These are phyloP conservation scores for Trachymyrmex cornetzi DNA, from an alignment of 1,140 invertebrate genomes.

Conservation along the genomic window DNA sequence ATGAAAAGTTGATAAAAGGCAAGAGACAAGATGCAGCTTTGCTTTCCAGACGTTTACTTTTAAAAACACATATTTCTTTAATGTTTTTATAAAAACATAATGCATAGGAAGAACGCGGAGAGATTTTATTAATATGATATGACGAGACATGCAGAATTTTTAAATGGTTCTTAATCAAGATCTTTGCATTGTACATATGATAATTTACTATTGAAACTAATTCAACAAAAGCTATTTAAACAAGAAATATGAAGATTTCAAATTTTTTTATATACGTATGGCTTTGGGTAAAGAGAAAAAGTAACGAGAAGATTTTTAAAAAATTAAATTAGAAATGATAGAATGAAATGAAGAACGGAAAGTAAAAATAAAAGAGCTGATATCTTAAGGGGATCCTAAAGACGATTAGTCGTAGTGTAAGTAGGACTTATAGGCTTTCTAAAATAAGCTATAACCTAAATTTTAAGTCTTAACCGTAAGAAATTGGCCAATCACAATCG, in stretches of 20 bases:
- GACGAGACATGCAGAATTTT: neutral
- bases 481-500: too few relatives aligned
- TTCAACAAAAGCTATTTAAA: neutral
- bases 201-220: neutral
- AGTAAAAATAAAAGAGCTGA: neutral
- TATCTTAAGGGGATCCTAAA: too few relatives aligned
- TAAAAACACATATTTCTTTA: conserved; percentile 6
- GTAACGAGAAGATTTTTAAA: neutral
- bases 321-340: neutral
- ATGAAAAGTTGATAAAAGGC: conserved; percentile 33
- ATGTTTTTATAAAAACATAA: conserved; percentile 15
- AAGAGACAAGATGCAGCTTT: neutral
- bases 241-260: neutral
- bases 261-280: neutral
- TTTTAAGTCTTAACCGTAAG: too few relatives aligned
- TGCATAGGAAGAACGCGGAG: too few relatives aligned
- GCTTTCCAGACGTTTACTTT: conserved; percentile 21
- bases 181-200: neutral
- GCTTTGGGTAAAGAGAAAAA: neutral
- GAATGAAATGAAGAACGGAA: neutral
- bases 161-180: conserved; percentile 10
- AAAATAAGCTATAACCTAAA: too few relatives aligned
- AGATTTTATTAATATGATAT: conserved; percentile 16
- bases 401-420: too few relatives aligned
- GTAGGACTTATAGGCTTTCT: too few relatives aligned